Evolutionary conservation across 30 jellyfish, hydroid and myxozoan species (phyloP).

Genomic region (Chrysaora quinquecirrha): DNA sequence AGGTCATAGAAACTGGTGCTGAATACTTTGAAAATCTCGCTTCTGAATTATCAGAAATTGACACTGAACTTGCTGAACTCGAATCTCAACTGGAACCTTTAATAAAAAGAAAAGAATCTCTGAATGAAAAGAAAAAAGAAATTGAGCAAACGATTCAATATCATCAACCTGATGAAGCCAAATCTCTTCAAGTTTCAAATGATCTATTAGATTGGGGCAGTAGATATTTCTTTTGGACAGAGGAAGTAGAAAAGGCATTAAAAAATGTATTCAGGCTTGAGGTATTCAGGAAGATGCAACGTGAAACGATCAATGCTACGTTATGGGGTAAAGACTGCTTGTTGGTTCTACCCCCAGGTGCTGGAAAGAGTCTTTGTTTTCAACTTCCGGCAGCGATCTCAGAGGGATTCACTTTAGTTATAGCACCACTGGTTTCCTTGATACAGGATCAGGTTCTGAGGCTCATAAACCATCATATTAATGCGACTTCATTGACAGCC

Average conservation of each 20-base stretch:
- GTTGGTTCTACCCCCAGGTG: slow-evolving; percentile 93
- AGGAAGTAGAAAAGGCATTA: slow-evolving; percentile 22
- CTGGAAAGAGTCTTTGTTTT: slow-evolving; percentile 92
- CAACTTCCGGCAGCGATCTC: slow-evolving; percentile 88
- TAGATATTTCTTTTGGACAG: slow-evolving; percentile 70
- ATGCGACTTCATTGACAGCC: slow-evolving; percentile 70
- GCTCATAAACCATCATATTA: slow-evolving; percentile 39
- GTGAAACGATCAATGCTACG: slow-evolving; percentile 85
- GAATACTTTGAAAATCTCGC: background rate
- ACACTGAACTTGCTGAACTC: background rate
- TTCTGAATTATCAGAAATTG: background rate
- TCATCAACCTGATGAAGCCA: background rate
- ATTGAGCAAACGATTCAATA: slow-evolving; percentile 2
- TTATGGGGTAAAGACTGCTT: slow-evolving; percentile 79
- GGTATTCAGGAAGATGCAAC: slow-evolving; percentile 73
- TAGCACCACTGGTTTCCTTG: slow-evolving; percentile 82
- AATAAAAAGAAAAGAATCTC: background rate
- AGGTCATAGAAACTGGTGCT: slow-evolving; percentile 5
- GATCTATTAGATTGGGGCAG: slow-evolving; percentile 69
- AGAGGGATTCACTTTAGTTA: slow-evolving; percentile 66
- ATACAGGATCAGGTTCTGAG: slow-evolving; percentile 88
- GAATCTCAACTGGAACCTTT: background rate
- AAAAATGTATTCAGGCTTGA: slow-evolving; percentile 29
- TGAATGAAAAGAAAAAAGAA: background rate
- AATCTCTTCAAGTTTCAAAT: background rate